Conservation (phyloP, 2,888 invertebrate species). For the Helicoverpa assulta region DNA sequence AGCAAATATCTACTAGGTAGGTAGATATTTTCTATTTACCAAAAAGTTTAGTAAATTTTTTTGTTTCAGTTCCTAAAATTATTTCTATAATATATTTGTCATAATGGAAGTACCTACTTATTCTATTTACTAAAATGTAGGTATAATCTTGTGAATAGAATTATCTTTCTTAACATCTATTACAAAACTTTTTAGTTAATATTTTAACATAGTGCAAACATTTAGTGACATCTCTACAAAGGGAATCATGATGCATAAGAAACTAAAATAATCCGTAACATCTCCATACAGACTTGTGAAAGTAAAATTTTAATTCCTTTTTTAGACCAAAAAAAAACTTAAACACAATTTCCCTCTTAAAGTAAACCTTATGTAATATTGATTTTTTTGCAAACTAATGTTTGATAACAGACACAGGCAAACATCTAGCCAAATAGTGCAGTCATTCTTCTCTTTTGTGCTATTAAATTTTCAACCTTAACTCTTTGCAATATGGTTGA, state of each 20-base stretch:
- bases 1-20: not conserved
- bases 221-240: no score
- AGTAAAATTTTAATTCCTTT: not conserved
- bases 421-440: constrained; percentile 15
- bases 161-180: no score
- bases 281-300: no score
- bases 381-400: not conserved
- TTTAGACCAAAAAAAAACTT: not conserved
- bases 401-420: constrained; percentile 9
- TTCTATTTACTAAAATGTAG: not conserved
- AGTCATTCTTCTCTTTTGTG: constrained; percentile 2
- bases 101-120: no score
- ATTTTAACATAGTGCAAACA: no score
- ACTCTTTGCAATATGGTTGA: rapidly evolving
- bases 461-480: constrained; percentile 16
- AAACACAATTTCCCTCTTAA: not conserved
- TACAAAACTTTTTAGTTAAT: no score
- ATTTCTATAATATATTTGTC: no score
- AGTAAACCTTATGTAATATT: not conserved
- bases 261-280: no score
- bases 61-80: not conserved
- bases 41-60: no score
- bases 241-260: no score
- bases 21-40: not conserved
- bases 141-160: not conserved